Evolutionary conservation across 2,113 vertebrate species (phyloP).

Genomic region (Solea solea): DNA sequence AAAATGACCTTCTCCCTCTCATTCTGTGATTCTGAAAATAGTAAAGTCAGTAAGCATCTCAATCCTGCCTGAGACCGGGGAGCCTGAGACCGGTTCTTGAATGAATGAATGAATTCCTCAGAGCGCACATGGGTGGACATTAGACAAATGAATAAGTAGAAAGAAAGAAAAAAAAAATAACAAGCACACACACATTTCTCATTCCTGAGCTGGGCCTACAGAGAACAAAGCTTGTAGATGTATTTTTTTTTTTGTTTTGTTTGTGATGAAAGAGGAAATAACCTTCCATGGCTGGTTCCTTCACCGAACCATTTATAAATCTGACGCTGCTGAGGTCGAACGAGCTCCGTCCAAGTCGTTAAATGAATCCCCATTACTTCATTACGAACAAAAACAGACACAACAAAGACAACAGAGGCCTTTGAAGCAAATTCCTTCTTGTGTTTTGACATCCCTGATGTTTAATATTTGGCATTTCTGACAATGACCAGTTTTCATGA

Average conservation of each 20-base stretch:
- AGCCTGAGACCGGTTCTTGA: slow-evolving; percentile 74
- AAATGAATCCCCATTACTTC: slow-evolving; percentile 70
- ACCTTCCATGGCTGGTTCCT: slow-evolving; percentile 76
- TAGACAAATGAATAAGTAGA: slow-evolving; percentile 68
- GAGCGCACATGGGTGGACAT: slow-evolving; percentile 61
- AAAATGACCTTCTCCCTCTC: slow-evolving; percentile 61
- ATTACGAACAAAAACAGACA: slow-evolving; percentile 49
- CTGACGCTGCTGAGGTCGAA: slow-evolving; percentile 34
- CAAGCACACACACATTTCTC: slow-evolving; percentile 71
- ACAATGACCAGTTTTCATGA: slow-evolving; percentile 38
- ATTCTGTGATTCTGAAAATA: slow-evolving; percentile 81
- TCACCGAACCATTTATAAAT: slow-evolving; percentile 80
- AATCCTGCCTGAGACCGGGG: slow-evolving; percentile 63
- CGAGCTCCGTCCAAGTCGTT: slow-evolving; percentile 47
- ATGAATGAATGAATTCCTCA: slow-evolving; percentile 81
- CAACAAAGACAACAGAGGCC: slow-evolving; percentile 52
- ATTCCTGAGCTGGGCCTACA: slow-evolving; percentile 84
- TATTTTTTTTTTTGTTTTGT: slow-evolving; percentile 70
- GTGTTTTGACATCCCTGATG: slow-evolving; percentile 32
- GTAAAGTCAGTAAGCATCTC: slow-evolving; percentile 67
- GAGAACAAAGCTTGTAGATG: slow-evolving; percentile 76
- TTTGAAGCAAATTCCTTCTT: slow-evolving; percentile 39
- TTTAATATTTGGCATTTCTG: slow-evolving; percentile 34
- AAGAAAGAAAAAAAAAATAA: slow-evolving; percentile 42
- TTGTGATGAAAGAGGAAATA: slow-evolving; percentile 79